phyloP scores from a whole-genome alignment of 2,113 vertebrate genomes.

The Tachysurus vachellii region DNA sequence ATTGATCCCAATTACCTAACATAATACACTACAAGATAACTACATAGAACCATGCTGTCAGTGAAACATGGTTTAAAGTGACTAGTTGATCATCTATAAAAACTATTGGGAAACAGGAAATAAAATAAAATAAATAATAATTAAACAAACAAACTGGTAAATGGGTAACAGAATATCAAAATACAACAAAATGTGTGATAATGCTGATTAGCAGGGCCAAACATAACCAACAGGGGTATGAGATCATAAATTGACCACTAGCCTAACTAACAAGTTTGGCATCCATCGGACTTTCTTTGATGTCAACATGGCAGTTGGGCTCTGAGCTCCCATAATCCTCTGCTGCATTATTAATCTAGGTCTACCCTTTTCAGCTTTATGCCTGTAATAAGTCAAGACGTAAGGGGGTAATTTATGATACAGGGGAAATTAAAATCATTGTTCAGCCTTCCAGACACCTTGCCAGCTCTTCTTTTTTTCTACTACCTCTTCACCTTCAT shows the following conservation, averaged over 20 bases:
- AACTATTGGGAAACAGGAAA: neutral
- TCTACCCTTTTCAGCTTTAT: constrained; percentile 64
- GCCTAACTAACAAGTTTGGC: constrained; percentile 20
- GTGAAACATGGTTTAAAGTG: neutral
- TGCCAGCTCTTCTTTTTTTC: constrained; percentile 45
- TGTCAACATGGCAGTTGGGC: constrained; percentile 46
- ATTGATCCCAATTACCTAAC: neutral
- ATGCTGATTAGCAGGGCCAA: constrained; percentile 12
- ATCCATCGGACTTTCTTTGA: constrained; percentile 29
- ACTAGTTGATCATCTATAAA: neutral
- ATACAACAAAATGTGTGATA: constrained; percentile 3
- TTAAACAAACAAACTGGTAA: neutral
- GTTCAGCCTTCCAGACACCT: constrained; percentile 61
- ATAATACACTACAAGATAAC: no score
- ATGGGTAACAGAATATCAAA: neutral
- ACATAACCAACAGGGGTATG: neutral
- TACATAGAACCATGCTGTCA: neutral
- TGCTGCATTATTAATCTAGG: constrained; percentile 55
- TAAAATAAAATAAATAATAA: neutral
- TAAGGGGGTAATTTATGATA: constrained; percentile 62
- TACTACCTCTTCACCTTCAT: constrained; percentile 53
- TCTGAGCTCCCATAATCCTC: constrained; percentile 47
- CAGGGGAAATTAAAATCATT: constrained; percentile 64
- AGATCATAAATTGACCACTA: neutral
- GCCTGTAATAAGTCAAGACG: constrained; percentile 61